phyloP scores from a whole-genome alignment of 1,140 invertebrate genomes.

The Armadillidium nasatum region DNA sequence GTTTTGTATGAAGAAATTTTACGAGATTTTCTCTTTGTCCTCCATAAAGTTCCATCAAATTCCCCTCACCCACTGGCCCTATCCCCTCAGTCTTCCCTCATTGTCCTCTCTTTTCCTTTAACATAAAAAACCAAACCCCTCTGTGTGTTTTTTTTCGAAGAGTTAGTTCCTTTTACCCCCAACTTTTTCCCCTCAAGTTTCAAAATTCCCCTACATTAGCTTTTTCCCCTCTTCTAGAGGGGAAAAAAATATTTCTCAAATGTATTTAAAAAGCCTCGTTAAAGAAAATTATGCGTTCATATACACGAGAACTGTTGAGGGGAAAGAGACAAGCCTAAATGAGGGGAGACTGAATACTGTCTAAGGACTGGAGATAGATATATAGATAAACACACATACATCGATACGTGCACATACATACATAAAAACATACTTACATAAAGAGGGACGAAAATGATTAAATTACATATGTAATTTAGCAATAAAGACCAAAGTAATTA shows the following conservation, averaged over 20 bases:
- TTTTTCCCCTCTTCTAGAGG: neutral
- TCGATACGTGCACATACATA: no score
- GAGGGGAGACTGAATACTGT: neutral
- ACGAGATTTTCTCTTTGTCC: neutral
- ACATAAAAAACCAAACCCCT: no score
- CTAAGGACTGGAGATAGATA: no score
- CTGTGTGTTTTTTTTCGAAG: no score
- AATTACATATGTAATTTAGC: no score
- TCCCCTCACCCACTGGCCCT: no score
- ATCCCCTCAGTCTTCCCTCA: no score
- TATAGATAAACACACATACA: no score
- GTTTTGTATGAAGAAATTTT: neutral
- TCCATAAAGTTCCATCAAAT: neutral
- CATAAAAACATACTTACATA: no score
- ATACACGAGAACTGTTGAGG: constrained; percentile 1
- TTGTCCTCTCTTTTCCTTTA: no score
- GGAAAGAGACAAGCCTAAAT: constrained; percentile 1
- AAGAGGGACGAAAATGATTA: no score
- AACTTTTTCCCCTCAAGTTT: neutral
- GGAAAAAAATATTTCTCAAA: neutral
- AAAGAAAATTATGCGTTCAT: constrained; percentile 8
- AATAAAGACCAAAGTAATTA: no score
- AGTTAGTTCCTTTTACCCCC: neutral
- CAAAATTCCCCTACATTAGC: neutral
- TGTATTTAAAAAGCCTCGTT: constrained; percentile 8